Conservation (phyloP, 2,888 invertebrate genomes). For the Neuroscelio doddi region DNA sequence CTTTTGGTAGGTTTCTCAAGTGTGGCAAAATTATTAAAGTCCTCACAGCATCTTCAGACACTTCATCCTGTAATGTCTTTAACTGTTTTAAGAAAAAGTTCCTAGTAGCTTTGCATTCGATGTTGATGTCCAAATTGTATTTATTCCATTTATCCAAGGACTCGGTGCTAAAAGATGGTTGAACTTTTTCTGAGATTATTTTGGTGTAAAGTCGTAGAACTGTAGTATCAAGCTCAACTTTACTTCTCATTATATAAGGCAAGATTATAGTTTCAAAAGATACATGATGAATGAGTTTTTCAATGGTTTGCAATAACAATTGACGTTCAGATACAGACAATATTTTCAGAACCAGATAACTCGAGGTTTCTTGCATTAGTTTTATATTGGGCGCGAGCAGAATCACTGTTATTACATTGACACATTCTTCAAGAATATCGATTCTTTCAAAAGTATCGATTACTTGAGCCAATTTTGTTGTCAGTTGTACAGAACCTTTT, state of each 20-base stretch:
- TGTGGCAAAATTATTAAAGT: constrained; percentile 63
- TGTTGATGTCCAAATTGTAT: constrained; percentile 74
- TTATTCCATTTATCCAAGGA: constrained; percentile 78
- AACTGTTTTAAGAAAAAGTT: constrained; percentile 52
- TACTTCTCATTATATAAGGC: constrained; percentile 78
- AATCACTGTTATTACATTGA: constrained; percentile 56
- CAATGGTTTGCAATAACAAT: constrained; percentile 78
- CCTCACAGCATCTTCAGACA: constrained; percentile 55
- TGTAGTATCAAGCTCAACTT: constrained; percentile 73
- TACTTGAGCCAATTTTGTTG: constrained; percentile 72
- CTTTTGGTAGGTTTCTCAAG: constrained; percentile 51
- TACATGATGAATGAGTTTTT: constrained; percentile 78
- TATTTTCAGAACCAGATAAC: constrained; percentile 79
- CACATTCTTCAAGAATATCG: constrained; percentile 50
- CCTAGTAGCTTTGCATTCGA: constrained; percentile 61
- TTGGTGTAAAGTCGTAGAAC: constrained; percentile 78
- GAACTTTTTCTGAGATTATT: constrained; percentile 80
- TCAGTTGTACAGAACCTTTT: constrained; percentile 76
- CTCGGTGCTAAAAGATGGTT: constrained; percentile 77
- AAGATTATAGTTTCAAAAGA: constrained; percentile 83
- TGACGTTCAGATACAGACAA: constrained; percentile 75
- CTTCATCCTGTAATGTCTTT: constrained; percentile 50
- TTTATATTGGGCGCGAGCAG: constrained; percentile 75
- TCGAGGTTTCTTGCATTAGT: constrained; percentile 82
- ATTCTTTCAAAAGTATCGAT: constrained; percentile 52